Evolutionary conservation across 2,888 invertebrate genomes (phyloP).

Genomic region (Mesorhabditis spiculigera): DNA sequence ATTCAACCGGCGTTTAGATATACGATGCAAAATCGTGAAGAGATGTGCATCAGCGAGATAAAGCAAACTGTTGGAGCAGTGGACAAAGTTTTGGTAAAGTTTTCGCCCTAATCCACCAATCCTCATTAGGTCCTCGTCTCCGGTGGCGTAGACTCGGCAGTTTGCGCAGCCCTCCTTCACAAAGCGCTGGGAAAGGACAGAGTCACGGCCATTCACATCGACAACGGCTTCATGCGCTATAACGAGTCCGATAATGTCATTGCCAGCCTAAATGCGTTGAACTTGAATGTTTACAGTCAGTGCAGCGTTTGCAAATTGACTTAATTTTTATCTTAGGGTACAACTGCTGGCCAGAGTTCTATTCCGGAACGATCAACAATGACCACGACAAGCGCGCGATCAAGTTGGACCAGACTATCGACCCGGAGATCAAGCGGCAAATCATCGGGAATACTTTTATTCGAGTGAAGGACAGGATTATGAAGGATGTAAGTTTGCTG

Average conservation of each 20-base stretch:
- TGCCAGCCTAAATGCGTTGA: slow-evolving; percentile 37
- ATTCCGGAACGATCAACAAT: slow-evolving; percentile 29
- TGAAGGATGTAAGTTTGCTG: slow-evolving; percentile 25
- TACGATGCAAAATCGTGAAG: slow-evolving; percentile 82
- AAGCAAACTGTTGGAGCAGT: slow-evolving; percentile 77
- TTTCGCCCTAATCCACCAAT: slow-evolving; percentile 8
- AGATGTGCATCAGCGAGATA: slow-evolving; percentile 86
- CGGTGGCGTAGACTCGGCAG: slow-evolving; percentile 99
- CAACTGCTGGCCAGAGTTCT: slow-evolving; percentile 43
- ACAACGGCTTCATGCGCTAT: slow-evolving; percentile 89
- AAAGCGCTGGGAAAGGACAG: slow-evolving; percentile 76
- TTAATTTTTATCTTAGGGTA: slow-evolving; percentile 27
- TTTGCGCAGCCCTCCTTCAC: slow-evolving; percentile 90
- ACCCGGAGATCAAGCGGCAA: slow-evolving; percentile 94
- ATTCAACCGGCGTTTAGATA: slow-evolving; percentile 61
- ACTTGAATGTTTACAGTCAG: slow-evolving; percentile 41
- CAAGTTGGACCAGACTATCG: slow-evolving; percentile 55
- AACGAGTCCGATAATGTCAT: slow-evolving; percentile 82
- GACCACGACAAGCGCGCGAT: slow-evolving; percentile 14
- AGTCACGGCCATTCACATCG: slow-evolving; percentile 90
- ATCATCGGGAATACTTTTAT: slow-evolving; percentile 99
- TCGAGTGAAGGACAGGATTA: slow-evolving; percentile 63
- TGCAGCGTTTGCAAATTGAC: not conserved
- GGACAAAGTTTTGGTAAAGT: slow-evolving; percentile 83
- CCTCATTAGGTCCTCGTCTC: slow-evolving; percentile 64